Evolutionary conservation across 2,797 vertebrate species (phyloP).

Genomic region (Botia almorhae): DNA sequence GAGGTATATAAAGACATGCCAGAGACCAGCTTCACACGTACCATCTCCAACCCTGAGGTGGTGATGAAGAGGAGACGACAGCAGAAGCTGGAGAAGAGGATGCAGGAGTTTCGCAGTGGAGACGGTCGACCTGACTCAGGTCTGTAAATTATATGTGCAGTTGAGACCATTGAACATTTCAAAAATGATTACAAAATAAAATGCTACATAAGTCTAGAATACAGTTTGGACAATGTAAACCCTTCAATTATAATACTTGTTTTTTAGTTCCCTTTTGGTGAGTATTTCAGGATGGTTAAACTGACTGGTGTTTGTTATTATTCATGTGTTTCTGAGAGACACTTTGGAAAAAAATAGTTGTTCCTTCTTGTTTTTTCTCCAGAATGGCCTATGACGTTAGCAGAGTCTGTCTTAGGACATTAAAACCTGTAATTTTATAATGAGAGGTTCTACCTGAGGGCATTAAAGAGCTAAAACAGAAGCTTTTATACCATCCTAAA

Average conservation of each 20-base stretch:
- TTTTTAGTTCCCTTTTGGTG: neutral
- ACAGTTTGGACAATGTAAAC: no score
- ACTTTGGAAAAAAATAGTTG: neutral
- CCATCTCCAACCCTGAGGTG: slow-evolving; percentile 98
- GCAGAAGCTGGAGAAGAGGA: slow-evolving; percentile 95
- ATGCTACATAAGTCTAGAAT: no score
- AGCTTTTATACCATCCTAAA: slow-evolving; percentile 16
- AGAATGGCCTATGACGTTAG: slow-evolving; percentile 14
- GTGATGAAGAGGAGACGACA: slow-evolving; percentile 97
- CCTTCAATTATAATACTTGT: neutral
- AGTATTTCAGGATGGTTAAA: neutral
- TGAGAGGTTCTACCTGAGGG: slow-evolving; percentile 5
- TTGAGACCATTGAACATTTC: neutral
- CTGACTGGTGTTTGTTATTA: neutral
- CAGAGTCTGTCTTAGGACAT: slow-evolving; percentile 1
- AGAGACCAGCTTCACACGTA: slow-evolving; percentile 97
- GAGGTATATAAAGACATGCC: slow-evolving; percentile 99
- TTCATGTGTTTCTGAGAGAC: neutral
- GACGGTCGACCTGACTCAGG: slow-evolving; percentile 97
- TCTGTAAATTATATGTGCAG: slow-evolving; percentile 59
- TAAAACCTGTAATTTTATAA: slow-evolving; percentile 36
- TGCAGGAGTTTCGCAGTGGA: slow-evolving; percentile 95
- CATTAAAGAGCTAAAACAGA: slow-evolving; percentile 1
- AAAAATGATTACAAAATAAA: no score
- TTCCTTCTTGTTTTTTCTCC: neutral